Evolutionary conservation across 2,888 invertebrate species (phyloP).

Genomic region (Thymelicus sylvestris): DNA sequence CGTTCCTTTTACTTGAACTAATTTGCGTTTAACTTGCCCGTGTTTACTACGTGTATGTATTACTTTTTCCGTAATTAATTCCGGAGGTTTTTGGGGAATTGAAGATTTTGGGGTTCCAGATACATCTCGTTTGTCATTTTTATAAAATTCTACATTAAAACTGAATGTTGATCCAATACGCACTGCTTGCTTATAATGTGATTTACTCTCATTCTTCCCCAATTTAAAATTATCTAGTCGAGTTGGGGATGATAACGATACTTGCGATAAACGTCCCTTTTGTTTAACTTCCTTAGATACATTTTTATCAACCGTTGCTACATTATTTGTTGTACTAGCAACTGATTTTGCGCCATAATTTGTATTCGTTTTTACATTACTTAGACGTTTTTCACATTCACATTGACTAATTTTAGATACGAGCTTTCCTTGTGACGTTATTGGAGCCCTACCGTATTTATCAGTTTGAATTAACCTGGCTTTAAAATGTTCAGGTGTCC

Average conservation of each 20-base stretch:
- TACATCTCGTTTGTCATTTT: not conserved
- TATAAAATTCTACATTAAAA: constrained; percentile 45
- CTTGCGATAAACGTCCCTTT: constrained; percentile 12
- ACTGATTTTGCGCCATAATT: constrained; percentile 12
- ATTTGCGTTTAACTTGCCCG: constrained; percentile 1
- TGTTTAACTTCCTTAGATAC: constrained; percentile 4
- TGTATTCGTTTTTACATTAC: constrained; percentile 10
- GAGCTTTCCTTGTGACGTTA: not conserved
- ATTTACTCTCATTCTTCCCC: not conserved
- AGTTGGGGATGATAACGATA: not conserved
- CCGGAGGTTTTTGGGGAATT: not conserved
- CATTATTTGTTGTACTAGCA: constrained; percentile 6
- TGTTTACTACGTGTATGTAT: not conserved
- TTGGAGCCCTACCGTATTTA: not conserved
- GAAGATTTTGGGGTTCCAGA: not conserved
- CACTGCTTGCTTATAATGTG: constrained; percentile 7
- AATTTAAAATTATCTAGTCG: not conserved
- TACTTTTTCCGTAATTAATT: constrained; percentile 2
- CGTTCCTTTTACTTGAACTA: constrained; percentile 3
- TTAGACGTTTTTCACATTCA: not conserved
- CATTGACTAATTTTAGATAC: constrained; percentile 1
- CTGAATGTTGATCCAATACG: constrained; percentile 19
- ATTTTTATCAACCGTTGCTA: constrained; percentile 6
- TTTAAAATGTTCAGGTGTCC: not conserved
- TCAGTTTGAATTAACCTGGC: not conserved